Percentiles rank a stretch among this genome's conserved stretches.
phyloP scores from a whole-genome alignment of 1,140 invertebrate species.

The Drosophila albomicans region DNA sequence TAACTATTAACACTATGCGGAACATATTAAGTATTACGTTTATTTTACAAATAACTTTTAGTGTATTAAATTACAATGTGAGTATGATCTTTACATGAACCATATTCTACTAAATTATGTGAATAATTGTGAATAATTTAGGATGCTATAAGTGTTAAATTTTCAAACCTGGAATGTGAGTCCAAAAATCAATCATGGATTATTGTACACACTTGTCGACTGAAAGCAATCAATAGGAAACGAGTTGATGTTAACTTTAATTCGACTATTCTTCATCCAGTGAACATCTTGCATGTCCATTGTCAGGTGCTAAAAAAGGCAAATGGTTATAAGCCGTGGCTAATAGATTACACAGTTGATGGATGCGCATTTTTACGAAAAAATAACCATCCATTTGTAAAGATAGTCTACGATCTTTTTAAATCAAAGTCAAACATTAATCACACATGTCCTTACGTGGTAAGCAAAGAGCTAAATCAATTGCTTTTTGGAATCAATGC shows the following conservation, averaged over 20 bases:
- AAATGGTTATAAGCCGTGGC: constrained; percentile 1
- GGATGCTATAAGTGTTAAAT: too few relatives aligned
- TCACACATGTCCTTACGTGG: neutral
- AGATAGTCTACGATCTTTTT: neutral
- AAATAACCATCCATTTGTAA: neutral
- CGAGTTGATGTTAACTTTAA: neutral
- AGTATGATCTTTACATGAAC: too few relatives aligned
- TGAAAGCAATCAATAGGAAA: neutral
- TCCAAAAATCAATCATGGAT: too few relatives aligned
- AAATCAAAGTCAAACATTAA: neutral
- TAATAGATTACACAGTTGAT: neutral
- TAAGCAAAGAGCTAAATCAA: neutral
- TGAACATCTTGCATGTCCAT: neutral
- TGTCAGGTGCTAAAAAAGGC: neutral
- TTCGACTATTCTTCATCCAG: neutral
- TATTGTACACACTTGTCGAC: too few relatives aligned
- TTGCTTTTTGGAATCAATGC: too few relatives aligned
- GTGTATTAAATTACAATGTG: too few relatives aligned
- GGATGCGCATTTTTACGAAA: neutral
- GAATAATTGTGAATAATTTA: too few relatives aligned
- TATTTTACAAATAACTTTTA: too few relatives aligned
- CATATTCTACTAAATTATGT: too few relatives aligned
- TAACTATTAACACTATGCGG: too few relatives aligned
- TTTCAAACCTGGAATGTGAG: too few relatives aligned
- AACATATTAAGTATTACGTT: too few relatives aligned